Conservation (phyloP, 2,113 vertebrate species). For the Zootoca vivipara region DNA sequence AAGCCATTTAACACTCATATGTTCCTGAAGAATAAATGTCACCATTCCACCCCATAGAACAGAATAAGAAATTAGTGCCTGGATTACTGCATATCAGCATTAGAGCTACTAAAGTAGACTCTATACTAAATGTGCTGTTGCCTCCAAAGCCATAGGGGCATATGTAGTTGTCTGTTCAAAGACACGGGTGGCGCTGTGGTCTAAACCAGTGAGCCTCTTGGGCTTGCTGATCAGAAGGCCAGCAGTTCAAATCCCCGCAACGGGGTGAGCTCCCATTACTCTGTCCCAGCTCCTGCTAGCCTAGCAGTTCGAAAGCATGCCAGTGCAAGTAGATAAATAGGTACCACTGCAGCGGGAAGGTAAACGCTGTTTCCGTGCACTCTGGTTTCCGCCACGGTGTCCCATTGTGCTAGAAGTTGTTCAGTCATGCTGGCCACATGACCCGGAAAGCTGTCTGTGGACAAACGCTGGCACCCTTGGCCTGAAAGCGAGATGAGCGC, state of each 20-base stretch:
- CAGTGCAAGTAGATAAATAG: not conserved
- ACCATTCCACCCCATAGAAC: not conserved
- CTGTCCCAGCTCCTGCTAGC: too few relatives aligned
- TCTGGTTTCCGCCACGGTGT: too few relatives aligned
- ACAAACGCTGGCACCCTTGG: too few relatives aligned
- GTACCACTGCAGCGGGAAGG: not conserved
- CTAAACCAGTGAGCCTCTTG: too few relatives aligned
- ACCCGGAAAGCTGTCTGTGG: too few relatives aligned
- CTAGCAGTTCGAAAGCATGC: too few relatives aligned
- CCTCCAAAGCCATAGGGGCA: not conserved
- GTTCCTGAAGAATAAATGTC: not conserved
- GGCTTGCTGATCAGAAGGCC: too few relatives aligned
- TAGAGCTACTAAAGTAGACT: not conserved
- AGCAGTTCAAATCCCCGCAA: too few relatives aligned
- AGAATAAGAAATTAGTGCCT: not conserved
- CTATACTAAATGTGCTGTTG: not conserved
- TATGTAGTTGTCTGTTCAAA: not conserved
- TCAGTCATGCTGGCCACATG: too few relatives aligned
- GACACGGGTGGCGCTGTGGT: too few relatives aligned
- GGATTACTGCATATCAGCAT: not conserved
- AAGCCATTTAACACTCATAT: not conserved
- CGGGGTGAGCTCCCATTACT: rapidly evolving
- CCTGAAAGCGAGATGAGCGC: too few relatives aligned
- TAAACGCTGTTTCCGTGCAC: too few relatives aligned
- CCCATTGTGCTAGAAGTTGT: rapidly evolving